Percentiles rank a stretch among this genome's conserved stretches.
phyloP scores from a whole-genome alignment of 2,888 invertebrate species.

The Molanna angustata region DNA sequence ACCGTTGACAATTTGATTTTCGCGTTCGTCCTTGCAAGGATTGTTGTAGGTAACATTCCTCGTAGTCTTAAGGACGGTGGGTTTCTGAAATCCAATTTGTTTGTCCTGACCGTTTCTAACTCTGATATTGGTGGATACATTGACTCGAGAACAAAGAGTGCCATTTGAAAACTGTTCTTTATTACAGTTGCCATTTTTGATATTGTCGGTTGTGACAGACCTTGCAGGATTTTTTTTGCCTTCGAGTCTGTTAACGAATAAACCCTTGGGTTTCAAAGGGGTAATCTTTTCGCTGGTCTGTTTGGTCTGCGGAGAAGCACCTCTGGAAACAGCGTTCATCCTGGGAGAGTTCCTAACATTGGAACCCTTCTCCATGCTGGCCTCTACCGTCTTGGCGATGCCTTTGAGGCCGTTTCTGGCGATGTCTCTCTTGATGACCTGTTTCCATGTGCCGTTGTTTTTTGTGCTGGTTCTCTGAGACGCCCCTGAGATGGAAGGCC shows the following conservation, averaged over 20 bases:
- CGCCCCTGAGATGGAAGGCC: slow-evolving; percentile 10
- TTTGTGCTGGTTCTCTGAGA: slow-evolving; percentile 24
- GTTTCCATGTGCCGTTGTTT: slow-evolving; percentile 44
- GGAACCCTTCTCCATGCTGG: slow-evolving; percentile 23
- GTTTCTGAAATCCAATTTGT: slow-evolving; percentile 10
- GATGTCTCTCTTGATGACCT: slow-evolving; percentile 42
- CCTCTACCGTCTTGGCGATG: slow-evolving; percentile 14
- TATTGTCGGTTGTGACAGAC: not conserved
- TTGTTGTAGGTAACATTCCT: slow-evolving; percentile 10
- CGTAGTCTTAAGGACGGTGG: slow-evolving; percentile 3
- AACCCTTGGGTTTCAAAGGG: slow-evolving; percentile 25
- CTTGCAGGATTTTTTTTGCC: slow-evolving; percentile 18
- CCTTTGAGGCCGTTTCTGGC: slow-evolving; percentile 44
- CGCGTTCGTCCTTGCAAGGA: slow-evolving; percentile 13
- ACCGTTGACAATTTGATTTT: slow-evolving; percentile 15
- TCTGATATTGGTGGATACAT: slow-evolving; percentile 13
- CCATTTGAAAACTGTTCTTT: slow-evolving; percentile 11
- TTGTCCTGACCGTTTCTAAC: slow-evolving; percentile 9
- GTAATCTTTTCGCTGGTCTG: slow-evolving; percentile 19
- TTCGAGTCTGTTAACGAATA: slow-evolving; percentile 26
- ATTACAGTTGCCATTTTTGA: slow-evolving; percentile 6
- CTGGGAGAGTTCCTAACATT: slow-evolving; percentile 13
- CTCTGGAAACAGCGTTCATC: slow-evolving; percentile 17
- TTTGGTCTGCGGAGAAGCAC: slow-evolving; percentile 11
- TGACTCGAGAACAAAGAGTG: slow-evolving; percentile 10